phyloP scores from a whole-genome alignment of 2,888 invertebrate species.

The Spodoptera littoralis region DNA sequence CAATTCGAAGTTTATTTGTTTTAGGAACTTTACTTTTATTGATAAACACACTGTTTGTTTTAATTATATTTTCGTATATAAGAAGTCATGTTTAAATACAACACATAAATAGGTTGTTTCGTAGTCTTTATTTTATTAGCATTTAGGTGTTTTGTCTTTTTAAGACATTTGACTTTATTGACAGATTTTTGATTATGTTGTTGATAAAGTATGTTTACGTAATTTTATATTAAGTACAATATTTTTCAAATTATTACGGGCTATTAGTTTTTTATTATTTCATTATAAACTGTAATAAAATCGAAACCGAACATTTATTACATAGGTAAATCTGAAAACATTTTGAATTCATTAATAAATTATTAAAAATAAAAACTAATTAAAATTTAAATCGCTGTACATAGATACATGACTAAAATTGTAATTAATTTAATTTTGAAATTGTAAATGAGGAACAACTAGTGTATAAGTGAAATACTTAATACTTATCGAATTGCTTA shows the following conservation, averaged over 20 bases:
- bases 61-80: too few relatives aligned
- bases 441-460: constrained; percentile 86
- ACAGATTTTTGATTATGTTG: too few relatives aligned
- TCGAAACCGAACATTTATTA: too few relatives aligned
- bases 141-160: too few relatives aligned
- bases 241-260: background rate
- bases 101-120: background rate
- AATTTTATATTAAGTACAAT: background rate
- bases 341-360: constrained; percentile 31
- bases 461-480: constrained; percentile 70
- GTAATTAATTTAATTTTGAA: constrained; percentile 68
- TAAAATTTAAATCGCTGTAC: constrained; percentile 56
- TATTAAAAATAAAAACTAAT: constrained; percentile 17
- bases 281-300: too few relatives aligned
- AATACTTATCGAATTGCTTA: constrained; percentile 45
- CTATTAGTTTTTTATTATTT: too few relatives aligned
- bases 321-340: too few relatives aligned
- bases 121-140: background rate
- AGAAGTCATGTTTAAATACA: too few relatives aligned
- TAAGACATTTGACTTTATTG: too few relatives aligned
- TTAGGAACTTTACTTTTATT: constrained; percentile 6
- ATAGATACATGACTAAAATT: constrained; percentile 62
- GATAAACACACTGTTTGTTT: background rate
- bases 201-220: background rate
- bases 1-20: constrained; percentile 15